Evolutionary conservation across 2,888 invertebrate species (phyloP).

Genomic region (Loripinus fragilis): DNA sequence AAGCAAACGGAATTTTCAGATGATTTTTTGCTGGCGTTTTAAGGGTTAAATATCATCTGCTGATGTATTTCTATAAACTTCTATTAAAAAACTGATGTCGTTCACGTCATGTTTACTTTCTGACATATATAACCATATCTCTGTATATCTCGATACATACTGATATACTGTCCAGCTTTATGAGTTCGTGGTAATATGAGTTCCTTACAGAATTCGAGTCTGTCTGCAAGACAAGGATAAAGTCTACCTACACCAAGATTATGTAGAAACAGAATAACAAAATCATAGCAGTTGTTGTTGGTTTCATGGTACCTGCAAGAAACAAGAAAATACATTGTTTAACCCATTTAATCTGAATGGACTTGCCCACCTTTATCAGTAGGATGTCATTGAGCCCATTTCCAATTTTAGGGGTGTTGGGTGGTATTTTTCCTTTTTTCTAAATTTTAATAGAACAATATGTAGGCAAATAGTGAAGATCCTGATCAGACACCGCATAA

Average conservation of each 20-base stretch:
- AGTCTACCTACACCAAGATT: conserved; percentile 34
- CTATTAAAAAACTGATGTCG: neutral
- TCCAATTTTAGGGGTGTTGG: too few species aligned
- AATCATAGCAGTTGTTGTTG: conserved; percentile 58
- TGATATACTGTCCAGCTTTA: conserved; percentile 56
- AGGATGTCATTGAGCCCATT: too few species aligned
- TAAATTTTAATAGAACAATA: too few species aligned
- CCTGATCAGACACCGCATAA: too few species aligned
- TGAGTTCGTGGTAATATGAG: conserved; percentile 51
- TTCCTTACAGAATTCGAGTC: conserved; percentile 44
- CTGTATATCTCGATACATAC: conserved; percentile 50
- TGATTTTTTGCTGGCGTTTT: too few species aligned
- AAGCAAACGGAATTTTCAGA: too few species aligned
- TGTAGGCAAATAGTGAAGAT: too few species aligned
- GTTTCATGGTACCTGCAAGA: conserved; percentile 40
- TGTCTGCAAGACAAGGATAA: conserved; percentile 42
- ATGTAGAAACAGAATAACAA: conserved; percentile 53
- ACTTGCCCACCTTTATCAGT: too few species aligned
- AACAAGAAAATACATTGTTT: neutral
- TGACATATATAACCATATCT: conserved; percentile 40
- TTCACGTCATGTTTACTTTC: conserved; percentile 1
- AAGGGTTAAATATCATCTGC: too few species aligned
- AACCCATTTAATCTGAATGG: too few species aligned
- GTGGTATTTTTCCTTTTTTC: too few species aligned
- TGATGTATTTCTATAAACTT: too few species aligned